Evolutionary conservation across 2,888 invertebrate genomes (phyloP).

Genomic region (Gerosis bhagava): DNA sequence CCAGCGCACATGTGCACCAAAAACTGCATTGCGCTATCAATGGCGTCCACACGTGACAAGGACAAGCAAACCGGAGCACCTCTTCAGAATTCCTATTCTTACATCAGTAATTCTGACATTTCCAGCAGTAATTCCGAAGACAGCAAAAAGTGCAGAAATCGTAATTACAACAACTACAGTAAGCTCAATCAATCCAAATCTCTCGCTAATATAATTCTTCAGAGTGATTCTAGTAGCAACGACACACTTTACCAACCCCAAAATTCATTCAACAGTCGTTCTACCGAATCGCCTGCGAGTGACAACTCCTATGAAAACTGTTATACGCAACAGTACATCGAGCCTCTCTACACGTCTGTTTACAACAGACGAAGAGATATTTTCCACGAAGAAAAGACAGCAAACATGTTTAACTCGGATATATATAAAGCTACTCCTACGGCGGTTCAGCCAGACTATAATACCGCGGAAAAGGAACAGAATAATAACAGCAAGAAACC

Average conservation of each 20-base stretch:
- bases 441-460: constrained; percentile 66
- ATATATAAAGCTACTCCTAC: constrained; percentile 79
- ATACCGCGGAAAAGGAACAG: constrained; percentile 54
- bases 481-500: constrained; percentile 66
- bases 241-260: constrained; percentile 75
- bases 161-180: constrained; percentile 67
- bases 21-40: constrained; percentile 52
- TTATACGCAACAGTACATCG: constrained; percentile 72
- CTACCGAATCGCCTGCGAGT: constrained; percentile 72
- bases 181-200: constrained; percentile 76
- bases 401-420: constrained; percentile 65
- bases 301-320: constrained; percentile 72
- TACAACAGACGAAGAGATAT: constrained; percentile 70
- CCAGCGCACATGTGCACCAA: constrained; percentile 75
- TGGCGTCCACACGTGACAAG: constrained; percentile 50
- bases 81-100: constrained; percentile 66
- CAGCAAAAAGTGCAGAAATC: constrained; percentile 59
- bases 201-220: constrained; percentile 71
- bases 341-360: constrained; percentile 72
- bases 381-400: constrained; percentile 66
- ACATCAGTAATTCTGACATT: constrained; percentile 60
- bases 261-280: constrained; percentile 67
- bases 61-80: constrained; percentile 57
- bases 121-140: constrained; percentile 59
- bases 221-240: constrained; percentile 74